A percentile compares a stretch with the other conserved stretches of the same genome.
These are phyloP conservation scores for Steatocranus sp. DNA, from an alignment of 2,797 vertebrate genomes.

Conservation along the genomic window DNA sequence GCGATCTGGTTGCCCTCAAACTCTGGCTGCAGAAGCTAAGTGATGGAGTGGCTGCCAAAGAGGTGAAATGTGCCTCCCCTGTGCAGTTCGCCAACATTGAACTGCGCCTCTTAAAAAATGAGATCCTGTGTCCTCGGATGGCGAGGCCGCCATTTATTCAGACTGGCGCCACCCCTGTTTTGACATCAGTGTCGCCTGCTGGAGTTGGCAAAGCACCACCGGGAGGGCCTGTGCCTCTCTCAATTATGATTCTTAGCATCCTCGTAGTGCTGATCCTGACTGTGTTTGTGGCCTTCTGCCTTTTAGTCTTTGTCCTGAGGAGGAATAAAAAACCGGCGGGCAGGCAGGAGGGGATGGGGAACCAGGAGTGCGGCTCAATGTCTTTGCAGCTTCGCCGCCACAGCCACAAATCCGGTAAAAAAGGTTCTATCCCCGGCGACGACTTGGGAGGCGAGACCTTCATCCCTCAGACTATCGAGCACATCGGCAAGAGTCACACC, in stretches of 20 bases:
- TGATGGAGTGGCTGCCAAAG: conserved; percentile 91
- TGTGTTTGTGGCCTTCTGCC: conserved; percentile 97
- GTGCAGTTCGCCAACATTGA: conserved; percentile 96
- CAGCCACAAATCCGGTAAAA: conserved; percentile 87
- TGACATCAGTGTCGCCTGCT: conserved; percentile 82
- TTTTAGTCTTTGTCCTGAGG: conserved; percentile 93
- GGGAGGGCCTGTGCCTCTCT: conserved; percentile 93
- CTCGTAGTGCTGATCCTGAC: conserved; percentile 97
- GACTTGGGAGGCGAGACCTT: conserved; percentile 89
- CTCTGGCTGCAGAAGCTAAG: conserved; percentile 95
- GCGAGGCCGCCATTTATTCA: conserved; percentile 84
- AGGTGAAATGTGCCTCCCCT: conserved; percentile 91
- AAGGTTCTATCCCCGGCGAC: conserved; percentile 73
- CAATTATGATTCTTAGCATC: conserved; percentile 97
- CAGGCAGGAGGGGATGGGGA: conserved; percentile 90
- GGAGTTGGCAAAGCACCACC: conserved; percentile 90
- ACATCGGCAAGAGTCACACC: conserved; percentile 95
- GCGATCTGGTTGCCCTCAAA: conserved; percentile 95
- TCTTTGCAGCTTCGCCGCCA: conserved; percentile 90
- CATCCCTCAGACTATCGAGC: conserved; percentile 98
- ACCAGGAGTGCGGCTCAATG: conserved; percentile 90
- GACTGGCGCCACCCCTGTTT: conserved; percentile 80
- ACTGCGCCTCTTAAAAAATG: conserved; percentile 91
- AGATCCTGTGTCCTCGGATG: conserved; percentile 94
- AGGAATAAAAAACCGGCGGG: conserved; percentile 91